Evolutionary conservation across 2,113 vertebrate species (phyloP), one percentile per base, ranked within the genome.

Genomic region (Calonectris borealis): DNA sequence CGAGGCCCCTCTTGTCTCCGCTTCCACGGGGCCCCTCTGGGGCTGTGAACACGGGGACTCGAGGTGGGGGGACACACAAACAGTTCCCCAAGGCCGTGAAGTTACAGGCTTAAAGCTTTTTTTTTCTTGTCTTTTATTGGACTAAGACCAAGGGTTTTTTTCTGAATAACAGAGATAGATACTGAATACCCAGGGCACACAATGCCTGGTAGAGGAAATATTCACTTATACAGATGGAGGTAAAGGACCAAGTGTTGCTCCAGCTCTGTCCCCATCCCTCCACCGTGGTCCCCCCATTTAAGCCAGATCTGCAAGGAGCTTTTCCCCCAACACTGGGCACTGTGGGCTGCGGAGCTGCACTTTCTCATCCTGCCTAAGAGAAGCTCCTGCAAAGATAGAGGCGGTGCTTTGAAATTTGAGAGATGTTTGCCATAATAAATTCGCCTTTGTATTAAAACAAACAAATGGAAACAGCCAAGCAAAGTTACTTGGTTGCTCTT

Each of bases 61-160:
- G 3, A 68, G 20, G 0, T 0, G 3, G 3, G 21, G 40, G 49
- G 42, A 1, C 7, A 26, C 20, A 12, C 19, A 81, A 52, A 68
- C 10, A 22, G 11, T 31, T 86, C 79, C 44, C 66, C 1, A 1
- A 68, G 16, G 8, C 78, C 0, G 1, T 48, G 36, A 81, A 78
- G 32, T 81, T 44, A 42, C 0, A 81, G 20, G 5, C 49, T 36
- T 46, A 51, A 76, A 49, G 22, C 36, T 38, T 38, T 32, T 75
- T 40, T 75, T 80, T 51, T 29, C 46, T 65, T 87, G 21, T 49
- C 11, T 91, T 69, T 77, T 32, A 38, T 12, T 65, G 36, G 71
- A 46, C 24, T 61, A 65, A 95, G 65, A 16, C 17, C 13, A 38
- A 73, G 66, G 25, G 4, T 10, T 8, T 32, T 44, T 4, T 15